A percentile compares a stretch with the other conserved stretches of the same genome.
phyloP scores from a whole-genome alignment of 2,113 vertebrate genomes.

The Myiozetetes cayanensis region DNA sequence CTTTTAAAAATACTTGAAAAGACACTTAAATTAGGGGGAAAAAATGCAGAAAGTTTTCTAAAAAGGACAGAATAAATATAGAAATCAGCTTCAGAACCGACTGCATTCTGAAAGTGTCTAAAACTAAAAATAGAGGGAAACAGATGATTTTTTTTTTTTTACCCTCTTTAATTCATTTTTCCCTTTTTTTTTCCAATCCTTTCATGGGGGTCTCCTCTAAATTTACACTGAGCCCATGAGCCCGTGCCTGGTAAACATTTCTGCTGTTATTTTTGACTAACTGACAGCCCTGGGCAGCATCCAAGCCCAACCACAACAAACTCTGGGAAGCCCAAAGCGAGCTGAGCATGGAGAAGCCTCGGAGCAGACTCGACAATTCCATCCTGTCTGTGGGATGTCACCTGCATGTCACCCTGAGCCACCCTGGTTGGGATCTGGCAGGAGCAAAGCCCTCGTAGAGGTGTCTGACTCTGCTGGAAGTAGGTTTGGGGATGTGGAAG shows the following conservation, averaged over 20 bases:
- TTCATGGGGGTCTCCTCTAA: neutral
- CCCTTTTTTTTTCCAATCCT: neutral
- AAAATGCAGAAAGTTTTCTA: neutral
- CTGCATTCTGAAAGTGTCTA: neutral
- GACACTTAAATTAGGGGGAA: neutral
- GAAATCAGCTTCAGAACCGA: neutral
- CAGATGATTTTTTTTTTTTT: neutral
- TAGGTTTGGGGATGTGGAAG: neutral
- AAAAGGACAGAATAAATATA: slow-evolving; percentile 36
- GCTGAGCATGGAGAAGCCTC: fast-evolving
- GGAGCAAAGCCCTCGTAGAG: neutral
- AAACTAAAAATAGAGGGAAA: neutral
- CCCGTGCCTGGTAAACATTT: neutral
- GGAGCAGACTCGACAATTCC: neutral
- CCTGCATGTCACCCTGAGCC: fast-evolving
- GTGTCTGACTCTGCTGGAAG: neutral
- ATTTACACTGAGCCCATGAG: neutral
- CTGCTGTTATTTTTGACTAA: neutral
- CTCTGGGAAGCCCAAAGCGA: neutral
- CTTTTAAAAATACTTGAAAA: slow-evolving; percentile 18
- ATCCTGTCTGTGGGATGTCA: neutral
- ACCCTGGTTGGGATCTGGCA: neutral
- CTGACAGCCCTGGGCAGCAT: neutral
- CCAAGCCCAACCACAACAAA: neutral
- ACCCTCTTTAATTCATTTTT: neutral